Evolutionary conservation across 2,888 invertebrate genomes (phyloP).

Genomic region (Brachycybe producta): DNA sequence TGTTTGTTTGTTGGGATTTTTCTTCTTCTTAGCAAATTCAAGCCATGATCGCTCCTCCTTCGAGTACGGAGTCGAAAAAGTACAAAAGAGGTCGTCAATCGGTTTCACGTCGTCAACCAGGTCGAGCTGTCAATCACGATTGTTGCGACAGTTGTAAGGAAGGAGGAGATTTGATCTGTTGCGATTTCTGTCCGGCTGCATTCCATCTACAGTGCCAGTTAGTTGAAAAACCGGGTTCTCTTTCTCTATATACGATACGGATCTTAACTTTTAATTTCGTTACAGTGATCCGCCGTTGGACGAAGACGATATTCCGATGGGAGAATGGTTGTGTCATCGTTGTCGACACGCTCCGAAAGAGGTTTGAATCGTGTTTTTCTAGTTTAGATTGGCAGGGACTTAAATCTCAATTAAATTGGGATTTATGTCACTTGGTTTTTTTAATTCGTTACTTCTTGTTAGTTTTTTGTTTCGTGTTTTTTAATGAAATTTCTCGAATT

Average conservation of each 20-base stretch:
- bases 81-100: slow-evolving; percentile 39
- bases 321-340: slow-evolving; percentile 82
- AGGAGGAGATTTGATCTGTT: slow-evolving; percentile 88
- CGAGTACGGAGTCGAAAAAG: slow-evolving; percentile 48
- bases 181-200: slow-evolving; percentile 88
- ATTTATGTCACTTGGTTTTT: no score
- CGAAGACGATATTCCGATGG: slow-evolving; percentile 74
- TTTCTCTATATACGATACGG: neutral
- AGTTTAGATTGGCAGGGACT: no score
- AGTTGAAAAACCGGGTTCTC: slow-evolving; percentile 28
- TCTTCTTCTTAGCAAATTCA: slow-evolving; percentile 58
- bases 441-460: no score
- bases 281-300: slow-evolving; percentile 81
- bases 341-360: slow-evolving; percentile 40
- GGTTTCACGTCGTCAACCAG: slow-evolving; percentile 28
- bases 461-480: no score
- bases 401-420: no score
- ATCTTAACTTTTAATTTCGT: no score
- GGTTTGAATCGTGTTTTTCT: no score
- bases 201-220: slow-evolving; percentile 94
- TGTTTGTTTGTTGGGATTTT: slow-evolving; percentile 3
- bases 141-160: slow-evolving; percentile 88
- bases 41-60: slow-evolving; percentile 73
- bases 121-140: slow-evolving; percentile 56
- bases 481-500: no score